Evolutionary conservation across 2,888 invertebrate genomes (phyloP).

Genomic region (Spodoptera littoralis): DNA sequence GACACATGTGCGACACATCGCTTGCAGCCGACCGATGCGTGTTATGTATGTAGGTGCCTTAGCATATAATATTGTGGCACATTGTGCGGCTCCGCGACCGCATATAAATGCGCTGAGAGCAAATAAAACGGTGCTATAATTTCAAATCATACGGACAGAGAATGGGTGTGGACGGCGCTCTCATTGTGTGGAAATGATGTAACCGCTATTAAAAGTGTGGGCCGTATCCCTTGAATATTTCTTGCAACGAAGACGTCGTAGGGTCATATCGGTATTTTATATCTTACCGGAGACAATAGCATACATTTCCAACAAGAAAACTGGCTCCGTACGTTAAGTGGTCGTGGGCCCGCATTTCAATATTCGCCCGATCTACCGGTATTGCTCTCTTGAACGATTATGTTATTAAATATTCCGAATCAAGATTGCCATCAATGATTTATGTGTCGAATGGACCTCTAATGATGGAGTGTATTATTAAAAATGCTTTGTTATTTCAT

Average conservation of each 20-base stretch:
- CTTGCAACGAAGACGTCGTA: constrained; percentile 88
- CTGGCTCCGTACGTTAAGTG: constrained; percentile 81
- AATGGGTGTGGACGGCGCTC: constrained; percentile 89
- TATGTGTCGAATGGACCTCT: constrained; percentile 59
- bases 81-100: constrained; percentile 84
- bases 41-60: constrained; percentile 81
- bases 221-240: constrained; percentile 88
- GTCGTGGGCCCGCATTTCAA: constrained; percentile 76
- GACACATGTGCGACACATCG: constrained; percentile 83
- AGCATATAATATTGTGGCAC: constrained; percentile 85
- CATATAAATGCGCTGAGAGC: constrained; percentile 88
- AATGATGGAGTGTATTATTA: constrained; percentile 61
- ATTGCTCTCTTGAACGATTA: constrained; percentile 64
- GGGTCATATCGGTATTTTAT: constrained; percentile 89
- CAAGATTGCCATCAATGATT: constrained; percentile 58
- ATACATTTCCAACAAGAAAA: constrained; percentile 85
- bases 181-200: constrained; percentile 89
- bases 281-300: constrained; percentile 87
- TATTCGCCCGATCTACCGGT: constrained; percentile 69
- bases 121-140: constrained; percentile 89
- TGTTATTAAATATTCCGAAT: constrained; percentile 67
- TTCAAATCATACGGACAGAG: constrained; percentile 89
- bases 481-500: constrained; percentile 67
- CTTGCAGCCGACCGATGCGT: constrained; percentile 65
- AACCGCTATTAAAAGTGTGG: constrained; percentile 89